These are phyloP conservation scores for Eubasilissa regina DNA, from an alignment of 1,140 invertebrate species.

Conservation along the genomic window DNA sequence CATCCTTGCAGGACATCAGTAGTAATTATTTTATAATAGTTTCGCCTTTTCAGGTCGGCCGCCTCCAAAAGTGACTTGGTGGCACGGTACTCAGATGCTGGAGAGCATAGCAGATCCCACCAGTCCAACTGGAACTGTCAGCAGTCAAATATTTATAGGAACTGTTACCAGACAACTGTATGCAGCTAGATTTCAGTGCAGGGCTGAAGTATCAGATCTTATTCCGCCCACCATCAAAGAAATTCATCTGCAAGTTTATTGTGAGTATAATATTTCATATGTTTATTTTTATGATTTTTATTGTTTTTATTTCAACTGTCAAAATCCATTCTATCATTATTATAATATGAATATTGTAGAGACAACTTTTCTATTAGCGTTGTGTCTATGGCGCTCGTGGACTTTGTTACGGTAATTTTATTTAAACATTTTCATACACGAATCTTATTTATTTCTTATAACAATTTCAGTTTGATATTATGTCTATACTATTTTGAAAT, in stretches of 20 bases:
- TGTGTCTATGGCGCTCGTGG: too few species aligned
- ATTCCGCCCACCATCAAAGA: constrained; percentile 73
- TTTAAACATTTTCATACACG: too few species aligned
- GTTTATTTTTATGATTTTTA: background rate
- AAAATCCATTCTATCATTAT: too few species aligned
- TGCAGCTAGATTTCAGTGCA: constrained; percentile 78
- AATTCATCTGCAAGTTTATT: constrained; percentile 78
- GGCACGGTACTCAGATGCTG: constrained; percentile 80
- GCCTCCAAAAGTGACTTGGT: constrained; percentile 84
- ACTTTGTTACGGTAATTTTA: too few species aligned
- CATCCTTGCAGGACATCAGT: too few species aligned
- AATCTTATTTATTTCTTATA: too few species aligned
- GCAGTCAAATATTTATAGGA: constrained; percentile 78
- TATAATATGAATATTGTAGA: too few species aligned
- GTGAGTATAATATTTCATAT: constrained; percentile 70
- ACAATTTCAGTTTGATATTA: too few species aligned
- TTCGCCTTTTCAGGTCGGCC: constrained; percentile 75
- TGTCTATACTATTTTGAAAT: too few species aligned
- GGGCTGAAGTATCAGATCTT: constrained; percentile 78
- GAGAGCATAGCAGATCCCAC: constrained; percentile 78
- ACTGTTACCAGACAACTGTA: constrained; percentile 76
- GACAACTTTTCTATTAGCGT: too few species aligned
- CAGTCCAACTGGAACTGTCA: constrained; percentile 73
- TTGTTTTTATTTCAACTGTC: too few species aligned
- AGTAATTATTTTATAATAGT: background rate